Conservation (phyloP, 2,797 vertebrate species). For the Cetoscarus ocellatus region DNA sequence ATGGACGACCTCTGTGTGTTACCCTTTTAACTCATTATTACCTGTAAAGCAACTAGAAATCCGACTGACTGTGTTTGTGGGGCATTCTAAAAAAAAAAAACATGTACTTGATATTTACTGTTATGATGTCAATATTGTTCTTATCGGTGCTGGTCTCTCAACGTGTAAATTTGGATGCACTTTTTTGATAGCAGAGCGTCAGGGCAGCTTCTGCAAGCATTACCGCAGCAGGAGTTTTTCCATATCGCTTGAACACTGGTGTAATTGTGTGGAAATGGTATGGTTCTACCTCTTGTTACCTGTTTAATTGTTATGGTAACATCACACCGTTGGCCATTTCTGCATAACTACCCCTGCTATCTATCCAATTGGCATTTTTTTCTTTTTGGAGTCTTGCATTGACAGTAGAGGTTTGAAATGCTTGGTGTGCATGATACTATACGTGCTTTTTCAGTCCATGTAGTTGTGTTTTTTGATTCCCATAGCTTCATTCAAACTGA, state of each 20-base stretch:
- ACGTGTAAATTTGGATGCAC: slow-evolving; percentile 85
- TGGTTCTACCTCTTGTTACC: slow-evolving; percentile 91
- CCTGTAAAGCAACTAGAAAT: slow-evolving; percentile 76
- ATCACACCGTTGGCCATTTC: slow-evolving; percentile 87
- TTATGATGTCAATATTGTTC: slow-evolving; percentile 83
- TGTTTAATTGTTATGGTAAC: slow-evolving; percentile 89
- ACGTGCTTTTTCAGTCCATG: slow-evolving; percentile 52
- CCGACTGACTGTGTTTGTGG: slow-evolving; percentile 85
- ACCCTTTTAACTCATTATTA: slow-evolving; percentile 44
- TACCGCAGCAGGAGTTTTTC: slow-evolving; percentile 53
- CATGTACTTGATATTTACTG: slow-evolving; percentile 86
- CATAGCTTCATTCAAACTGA: slow-evolving; percentile 48
- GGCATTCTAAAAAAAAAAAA: slow-evolving; percentile 82
- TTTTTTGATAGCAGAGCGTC: slow-evolving; percentile 79
- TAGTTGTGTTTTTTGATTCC: slow-evolving; percentile 32
- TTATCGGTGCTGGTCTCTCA: slow-evolving; percentile 85
- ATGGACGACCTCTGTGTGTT: slow-evolving; percentile 46
- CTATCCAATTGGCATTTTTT: slow-evolving; percentile 61
- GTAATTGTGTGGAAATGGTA: slow-evolving; percentile 88
- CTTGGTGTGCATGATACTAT: slow-evolving; percentile 53
- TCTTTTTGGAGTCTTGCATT: slow-evolving; percentile 56
- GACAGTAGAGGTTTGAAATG: slow-evolving; percentile 56
- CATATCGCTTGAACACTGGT: slow-evolving; percentile 67
- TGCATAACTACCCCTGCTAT: slow-evolving; percentile 83
- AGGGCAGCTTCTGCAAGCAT: slow-evolving; percentile 46